phyloP scores from a whole-genome alignment of 1,140 invertebrate genomes.

The Drosophila pectinifera region DNA sequence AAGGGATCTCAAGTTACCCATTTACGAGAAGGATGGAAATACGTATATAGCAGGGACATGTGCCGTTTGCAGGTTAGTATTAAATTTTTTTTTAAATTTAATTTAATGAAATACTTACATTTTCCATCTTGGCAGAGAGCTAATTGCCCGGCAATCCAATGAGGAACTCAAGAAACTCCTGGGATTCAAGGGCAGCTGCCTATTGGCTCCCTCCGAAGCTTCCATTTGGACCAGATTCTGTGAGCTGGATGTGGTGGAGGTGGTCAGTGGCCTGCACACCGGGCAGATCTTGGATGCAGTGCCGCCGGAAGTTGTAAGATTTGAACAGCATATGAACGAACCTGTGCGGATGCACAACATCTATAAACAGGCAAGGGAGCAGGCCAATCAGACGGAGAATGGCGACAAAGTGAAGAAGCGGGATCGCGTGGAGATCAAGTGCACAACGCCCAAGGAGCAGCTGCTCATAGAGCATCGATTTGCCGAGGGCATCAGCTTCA shows the following conservation, averaged over 20 bases:
- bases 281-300: slow-evolving; percentile 75
- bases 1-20: slow-evolving; percentile 65
- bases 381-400: slow-evolving; percentile 58
- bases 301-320: slow-evolving; percentile 89
- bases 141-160: slow-evolving; percentile 84
- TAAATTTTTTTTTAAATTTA: background rate
- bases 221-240: slow-evolving; percentile 97
- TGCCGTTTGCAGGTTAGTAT: slow-evolving; percentile 86
- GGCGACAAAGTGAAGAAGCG: slow-evolving; percentile 57
- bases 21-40: slow-evolving; percentile 86
- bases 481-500: slow-evolving; percentile 93
- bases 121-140: slow-evolving; percentile 85
- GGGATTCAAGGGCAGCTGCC: slow-evolving; percentile 91
- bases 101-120: too few relatives aligned
- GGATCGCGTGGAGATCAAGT: slow-evolving; percentile 76
- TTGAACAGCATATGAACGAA: slow-evolving; percentile 94
- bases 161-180: slow-evolving; percentile 87
- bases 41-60: slow-evolving; percentile 88
- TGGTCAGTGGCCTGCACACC: slow-evolving; percentile 56
- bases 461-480: slow-evolving; percentile 89
- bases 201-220: slow-evolving; percentile 92
- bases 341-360: slow-evolving; percentile 95
- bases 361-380: slow-evolving; percentile 89
- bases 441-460: slow-evolving; percentile 85
- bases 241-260: slow-evolving; percentile 90